Evolutionary conservation across 2,888 invertebrate species (phyloP).

Genomic region (Itoplectis maculator): DNA sequence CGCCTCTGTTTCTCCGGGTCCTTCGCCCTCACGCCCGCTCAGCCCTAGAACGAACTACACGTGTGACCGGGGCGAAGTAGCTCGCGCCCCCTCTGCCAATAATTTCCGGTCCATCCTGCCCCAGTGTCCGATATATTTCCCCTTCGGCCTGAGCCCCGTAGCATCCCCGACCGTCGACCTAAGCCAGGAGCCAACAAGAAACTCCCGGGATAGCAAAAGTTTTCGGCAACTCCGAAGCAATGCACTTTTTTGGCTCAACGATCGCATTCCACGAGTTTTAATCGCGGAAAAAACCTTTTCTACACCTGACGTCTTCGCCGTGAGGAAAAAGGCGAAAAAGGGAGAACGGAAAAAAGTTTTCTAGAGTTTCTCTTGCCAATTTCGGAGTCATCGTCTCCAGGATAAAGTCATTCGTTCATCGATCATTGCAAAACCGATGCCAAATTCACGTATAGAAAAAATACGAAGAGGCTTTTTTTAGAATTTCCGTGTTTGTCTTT

Average conservation of each 20-base stretch:
- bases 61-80: not conserved
- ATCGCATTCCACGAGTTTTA: slow-evolving; percentile 44
- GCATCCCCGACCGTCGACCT: too few relatives aligned
- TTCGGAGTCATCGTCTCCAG: too few relatives aligned
- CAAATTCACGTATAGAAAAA: too few relatives aligned
- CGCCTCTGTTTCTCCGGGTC: slow-evolving; percentile 23
- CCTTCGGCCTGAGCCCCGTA: slow-evolving; percentile 23
- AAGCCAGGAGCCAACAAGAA: too few relatives aligned
- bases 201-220: slow-evolving; percentile 43
- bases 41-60: not conserved
- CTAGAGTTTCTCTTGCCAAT: too few relatives aligned
- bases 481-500: too few relatives aligned
- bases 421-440: too few relatives aligned
- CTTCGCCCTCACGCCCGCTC: not conserved
- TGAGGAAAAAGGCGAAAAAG: not conserved
- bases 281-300: slow-evolving; percentile 60
- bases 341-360: too few relatives aligned
- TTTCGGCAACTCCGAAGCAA: slow-evolving; percentile 39
- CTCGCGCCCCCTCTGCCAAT: too few relatives aligned
- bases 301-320: slow-evolving; percentile 48
- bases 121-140: slow-evolving; percentile 20
- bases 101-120: not conserved
- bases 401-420: too few relatives aligned
- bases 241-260: slow-evolving; percentile 15
- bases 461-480: too few relatives aligned